Evolutionary conservation across 2,888 invertebrate species (phyloP), one percentile per base, ranked within the genome.

Genomic region (Oxycera nigricornis): DNA sequence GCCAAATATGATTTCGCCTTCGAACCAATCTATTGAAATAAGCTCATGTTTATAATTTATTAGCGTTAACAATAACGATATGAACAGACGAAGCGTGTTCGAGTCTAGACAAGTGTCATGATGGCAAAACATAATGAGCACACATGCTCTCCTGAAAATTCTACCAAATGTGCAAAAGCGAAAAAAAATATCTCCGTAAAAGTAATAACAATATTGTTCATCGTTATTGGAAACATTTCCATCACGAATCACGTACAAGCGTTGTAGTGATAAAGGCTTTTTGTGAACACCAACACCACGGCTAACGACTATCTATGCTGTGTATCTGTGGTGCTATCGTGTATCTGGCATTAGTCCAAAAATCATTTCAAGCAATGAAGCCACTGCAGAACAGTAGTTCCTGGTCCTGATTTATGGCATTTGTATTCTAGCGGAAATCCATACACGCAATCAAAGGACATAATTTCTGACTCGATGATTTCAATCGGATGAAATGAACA

Each of bases 131-230:
- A 7, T 35, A 35, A 35, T 35, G 35, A 6, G 3, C 17, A 7
- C 17, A 46, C 46, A 46, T 17, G 14, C 46, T 46, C n/a, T n/a
- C n/a, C n/a, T n/a, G n/a, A 7, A 11, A 46, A 14, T 46, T 14
- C 46, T 46, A 14, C 6, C 46, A 46, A 17, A n/a, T n/a, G n/a
- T n/a, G 46, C 46, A n/a, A 11, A 17, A 35, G 11, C 11, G 17
- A n/a, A 46, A 46, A 46, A 46, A 46, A 3, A 11, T 11, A 46
- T n/a, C 14, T 3, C 14, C 17, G 14, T 46, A 46, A 46, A 7
- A 46, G 46, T 46, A 46, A 46, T 46, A 46, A 46, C 46, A 46
- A 46, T 46, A 46, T 46, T 46, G 46, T 46, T 46, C 46, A 17
- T 46, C 14, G 46, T 17, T 46, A 46, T 46, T 17, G 14, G 17